Percentiles rank a stretch among this genome's conserved stretches.
These are phyloP conservation scores for Notodonta ziczac DNA, from an alignment of 2,888 invertebrate genomes.

Conservation along the genomic window DNA sequence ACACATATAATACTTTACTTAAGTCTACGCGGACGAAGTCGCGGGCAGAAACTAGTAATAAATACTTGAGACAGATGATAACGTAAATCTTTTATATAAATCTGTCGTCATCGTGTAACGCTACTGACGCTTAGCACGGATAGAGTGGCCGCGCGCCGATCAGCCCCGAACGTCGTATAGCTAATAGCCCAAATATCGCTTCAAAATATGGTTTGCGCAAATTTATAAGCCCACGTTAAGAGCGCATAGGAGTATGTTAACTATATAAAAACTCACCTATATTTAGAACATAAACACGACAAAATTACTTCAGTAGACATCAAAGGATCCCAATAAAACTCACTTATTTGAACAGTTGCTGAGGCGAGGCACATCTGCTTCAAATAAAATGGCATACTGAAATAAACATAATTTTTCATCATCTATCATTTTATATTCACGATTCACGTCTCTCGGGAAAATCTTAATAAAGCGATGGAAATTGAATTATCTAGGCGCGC, in stretches of 20 bases:
- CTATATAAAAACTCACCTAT: constrained; percentile 39
- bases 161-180: too few species aligned
- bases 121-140: too few species aligned
- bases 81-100: too few species aligned
- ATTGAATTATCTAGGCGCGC: constrained; percentile 35
- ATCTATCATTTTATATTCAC: constrained; percentile 53
- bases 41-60: too few species aligned
- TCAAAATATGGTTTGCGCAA: too few species aligned
- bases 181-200: too few species aligned
- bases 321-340: constrained; percentile 73
- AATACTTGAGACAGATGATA: too few species aligned
- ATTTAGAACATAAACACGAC: constrained; percentile 61
- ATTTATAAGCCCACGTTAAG: background rate
- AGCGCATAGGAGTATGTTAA: too few species aligned
- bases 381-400: constrained; percentile 63
- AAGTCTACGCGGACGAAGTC: too few species aligned
- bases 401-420: constrained; percentile 59
- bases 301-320: constrained; percentile 69
- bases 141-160: too few species aligned
- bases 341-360: constrained; percentile 66
- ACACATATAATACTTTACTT: too few species aligned
- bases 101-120: too few species aligned
- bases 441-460: constrained; percentile 31
- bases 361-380: constrained; percentile 65
- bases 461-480: constrained; percentile 38